phyloP scores from a whole-genome alignment of 2,888 invertebrate genomes.

The Diabrotica balteata region DNA sequence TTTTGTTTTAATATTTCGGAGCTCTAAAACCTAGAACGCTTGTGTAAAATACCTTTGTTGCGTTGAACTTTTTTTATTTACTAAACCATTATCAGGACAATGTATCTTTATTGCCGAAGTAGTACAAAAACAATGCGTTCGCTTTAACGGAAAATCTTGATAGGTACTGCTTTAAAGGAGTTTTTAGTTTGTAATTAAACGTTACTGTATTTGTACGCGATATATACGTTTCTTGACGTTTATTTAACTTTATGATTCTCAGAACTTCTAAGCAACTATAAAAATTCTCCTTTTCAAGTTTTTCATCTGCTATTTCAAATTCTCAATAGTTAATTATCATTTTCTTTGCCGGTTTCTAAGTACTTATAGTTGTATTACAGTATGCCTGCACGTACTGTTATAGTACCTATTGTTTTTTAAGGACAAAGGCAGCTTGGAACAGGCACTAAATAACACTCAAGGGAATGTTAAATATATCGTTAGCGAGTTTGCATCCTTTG shows the following conservation, averaged over 20 bases:
- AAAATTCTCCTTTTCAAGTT: conserved; percentile 18
- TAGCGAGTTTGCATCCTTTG: conserved; percentile 9
- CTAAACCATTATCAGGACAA: not conserved
- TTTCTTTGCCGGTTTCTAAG: conserved; percentile 11
- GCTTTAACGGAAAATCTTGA: conserved; percentile 7
- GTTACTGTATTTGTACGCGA: conserved; percentile 33
- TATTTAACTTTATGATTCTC: conserved; percentile 32
- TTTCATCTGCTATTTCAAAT: conserved; percentile 17
- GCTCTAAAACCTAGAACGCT: no score
- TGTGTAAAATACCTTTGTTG: not conserved
- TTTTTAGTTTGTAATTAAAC: conserved; percentile 24
- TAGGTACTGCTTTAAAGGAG: conserved; percentile 6
- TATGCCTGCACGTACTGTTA: conserved; percentile 18
- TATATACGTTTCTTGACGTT: conserved; percentile 35
- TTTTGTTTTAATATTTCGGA: no score
- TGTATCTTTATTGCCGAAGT: not conserved
- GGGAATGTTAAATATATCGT: conserved; percentile 9
- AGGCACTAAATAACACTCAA: conserved; percentile 16
- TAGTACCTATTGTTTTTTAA: conserved; percentile 27
- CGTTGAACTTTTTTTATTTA: not conserved
- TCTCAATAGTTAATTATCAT: conserved; percentile 14
- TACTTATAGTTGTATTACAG: conserved; percentile 5
- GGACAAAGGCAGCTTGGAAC: conserved; percentile 15
- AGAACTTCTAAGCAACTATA: conserved; percentile 29
- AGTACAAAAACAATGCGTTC: conserved; percentile 5